A percentile compares a stretch with the other conserved stretches of the same genome.
Evolutionary conservation across 2,113 vertebrate species (phyloP).

Genomic region (Microtus ochrogaster): DNA sequence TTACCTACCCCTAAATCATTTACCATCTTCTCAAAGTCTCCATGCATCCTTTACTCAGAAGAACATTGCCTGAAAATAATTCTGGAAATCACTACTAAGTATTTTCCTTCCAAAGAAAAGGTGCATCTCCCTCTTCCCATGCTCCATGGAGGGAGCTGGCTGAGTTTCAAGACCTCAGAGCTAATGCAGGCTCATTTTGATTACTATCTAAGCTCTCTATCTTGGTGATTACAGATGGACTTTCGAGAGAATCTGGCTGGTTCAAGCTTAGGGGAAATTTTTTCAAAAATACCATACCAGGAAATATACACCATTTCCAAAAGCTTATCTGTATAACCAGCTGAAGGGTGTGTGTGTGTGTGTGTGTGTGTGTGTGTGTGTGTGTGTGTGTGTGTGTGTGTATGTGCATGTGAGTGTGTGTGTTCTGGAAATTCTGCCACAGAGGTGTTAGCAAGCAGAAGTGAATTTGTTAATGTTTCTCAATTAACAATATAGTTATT

Average conservation of each 20-base stretch:
- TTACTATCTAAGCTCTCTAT: neutral
- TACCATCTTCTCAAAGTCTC: neutral
- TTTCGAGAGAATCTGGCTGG: neutral
- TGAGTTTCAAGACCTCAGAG: conserved; percentile 4
- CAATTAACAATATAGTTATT: neutral
- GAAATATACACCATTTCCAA: conserved; percentile 33
- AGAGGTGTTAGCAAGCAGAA: conserved; percentile 15
- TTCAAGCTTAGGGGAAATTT: conserved; percentile 27
- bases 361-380: neutral
- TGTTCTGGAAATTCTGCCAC: conserved; percentile 13
- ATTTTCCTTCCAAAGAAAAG: neutral
- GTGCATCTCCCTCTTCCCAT: neutral
- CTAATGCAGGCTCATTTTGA: neutral
- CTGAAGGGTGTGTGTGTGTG: neutral
- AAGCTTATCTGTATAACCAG: conserved; percentile 39
- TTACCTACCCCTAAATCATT: neutral
- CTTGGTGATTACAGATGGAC: neutral
- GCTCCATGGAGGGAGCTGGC: neutral
- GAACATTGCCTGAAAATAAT: neutral
- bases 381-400: neutral
- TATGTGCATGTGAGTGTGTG: neutral
- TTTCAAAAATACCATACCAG: conserved; percentile 48
- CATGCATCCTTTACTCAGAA: neutral
- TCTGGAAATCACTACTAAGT: neutral
- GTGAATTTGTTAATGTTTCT: neutral